Conservation (phyloP, 2,113 vertebrate genomes). For the Sprattus sprattus region DNA sequence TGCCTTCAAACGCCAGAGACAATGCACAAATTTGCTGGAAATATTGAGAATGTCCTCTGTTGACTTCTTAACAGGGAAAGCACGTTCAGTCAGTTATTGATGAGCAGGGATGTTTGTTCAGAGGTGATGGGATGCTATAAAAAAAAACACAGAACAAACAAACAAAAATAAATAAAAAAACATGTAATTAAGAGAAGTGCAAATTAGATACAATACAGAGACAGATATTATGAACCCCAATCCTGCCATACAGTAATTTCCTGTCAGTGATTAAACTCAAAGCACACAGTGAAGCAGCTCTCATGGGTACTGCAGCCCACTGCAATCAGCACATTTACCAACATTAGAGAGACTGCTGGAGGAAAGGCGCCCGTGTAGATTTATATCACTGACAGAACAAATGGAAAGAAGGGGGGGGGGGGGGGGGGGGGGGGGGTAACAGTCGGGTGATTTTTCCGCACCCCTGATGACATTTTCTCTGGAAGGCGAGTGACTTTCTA, state of each 20-base stretch:
- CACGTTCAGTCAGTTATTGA: background rate
- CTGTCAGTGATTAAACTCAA: conserved; percentile 34
- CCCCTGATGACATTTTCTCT: conserved; percentile 24
- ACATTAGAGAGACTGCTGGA: background rate
- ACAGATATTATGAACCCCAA: conserved; percentile 18
- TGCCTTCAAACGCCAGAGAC: background rate
- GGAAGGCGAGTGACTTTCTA: conserved; percentile 20
- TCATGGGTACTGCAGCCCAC: conserved; percentile 11
- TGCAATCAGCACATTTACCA: conserved; percentile 14
- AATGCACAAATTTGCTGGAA: background rate
- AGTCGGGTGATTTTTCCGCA: conserved; percentile 3
- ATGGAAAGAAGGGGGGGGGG: background rate
- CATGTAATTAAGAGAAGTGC: conserved; percentile 28
- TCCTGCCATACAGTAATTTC: conserved; percentile 13
- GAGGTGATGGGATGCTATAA: background rate
- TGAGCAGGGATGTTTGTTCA: background rate
- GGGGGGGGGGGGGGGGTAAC: background rate
- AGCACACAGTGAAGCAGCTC: background rate
- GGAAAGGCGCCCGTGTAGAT: background rate
- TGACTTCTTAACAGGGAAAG: background rate
- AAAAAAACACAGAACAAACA: too few species aligned
- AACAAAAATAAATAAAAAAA: too few species aligned
- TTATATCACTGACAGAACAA: background rate
- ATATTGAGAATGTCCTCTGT: background rate
- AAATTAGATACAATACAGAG: conserved; percentile 13